Evolutionary conservation across 2,113 vertebrate species (phyloP).

Genomic region (Delphinapterus leucas): DNA sequence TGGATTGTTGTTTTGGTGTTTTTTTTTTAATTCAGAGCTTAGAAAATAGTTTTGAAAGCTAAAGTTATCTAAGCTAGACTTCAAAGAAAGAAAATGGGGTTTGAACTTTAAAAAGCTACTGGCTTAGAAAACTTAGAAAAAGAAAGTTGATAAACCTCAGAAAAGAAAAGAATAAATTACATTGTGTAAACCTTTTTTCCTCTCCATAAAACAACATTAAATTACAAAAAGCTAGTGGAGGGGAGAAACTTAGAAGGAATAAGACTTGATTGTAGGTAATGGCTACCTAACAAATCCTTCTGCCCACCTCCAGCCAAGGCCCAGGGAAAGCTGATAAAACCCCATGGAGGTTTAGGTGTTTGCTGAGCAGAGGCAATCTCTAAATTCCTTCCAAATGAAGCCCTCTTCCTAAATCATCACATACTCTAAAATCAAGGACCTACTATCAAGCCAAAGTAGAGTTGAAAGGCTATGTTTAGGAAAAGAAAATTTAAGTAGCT

Average conservation of each 20-base stretch:
- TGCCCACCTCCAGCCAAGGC: not conserved
- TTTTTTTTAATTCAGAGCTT: not conserved
- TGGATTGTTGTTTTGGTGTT: not conserved
- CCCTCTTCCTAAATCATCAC: not conserved
- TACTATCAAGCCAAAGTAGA: not conserved
- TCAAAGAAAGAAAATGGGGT: slow-evolving; percentile 21
- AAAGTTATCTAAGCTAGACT: not conserved
- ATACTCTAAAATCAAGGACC: not conserved
- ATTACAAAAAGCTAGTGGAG: not conserved
- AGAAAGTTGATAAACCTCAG: not conserved
- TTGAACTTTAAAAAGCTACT: not conserved
- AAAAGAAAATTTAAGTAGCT: not conserved
- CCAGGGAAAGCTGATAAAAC: not conserved
- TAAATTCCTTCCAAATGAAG: not conserved
- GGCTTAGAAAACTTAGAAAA: not conserved
- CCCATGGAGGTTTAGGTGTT: not conserved
- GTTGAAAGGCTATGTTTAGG: not conserved
- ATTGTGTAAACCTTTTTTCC: not conserved
- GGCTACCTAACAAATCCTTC: not conserved
- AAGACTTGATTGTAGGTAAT: not conserved
- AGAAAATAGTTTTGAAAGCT: not conserved
- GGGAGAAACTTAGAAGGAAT: not conserved
- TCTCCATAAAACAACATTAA: not conserved
- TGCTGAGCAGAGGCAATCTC: not conserved
- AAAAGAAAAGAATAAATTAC: not conserved